phyloP scores from a whole-genome alignment of 1,140 invertebrate species.

The Phocides pigmalion region DNA sequence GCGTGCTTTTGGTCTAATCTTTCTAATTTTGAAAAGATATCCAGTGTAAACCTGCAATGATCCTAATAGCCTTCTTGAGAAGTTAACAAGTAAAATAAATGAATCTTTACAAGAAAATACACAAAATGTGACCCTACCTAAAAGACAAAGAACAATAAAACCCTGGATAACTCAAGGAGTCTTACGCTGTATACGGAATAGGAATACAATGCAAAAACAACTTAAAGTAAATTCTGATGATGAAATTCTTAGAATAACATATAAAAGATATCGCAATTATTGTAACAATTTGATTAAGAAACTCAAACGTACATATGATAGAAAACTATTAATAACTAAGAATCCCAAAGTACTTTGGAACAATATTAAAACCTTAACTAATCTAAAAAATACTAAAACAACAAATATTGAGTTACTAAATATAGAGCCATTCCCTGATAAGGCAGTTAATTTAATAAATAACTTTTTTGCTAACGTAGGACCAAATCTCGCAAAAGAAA shows the following conservation, averaged over 20 bases:
- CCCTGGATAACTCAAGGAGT: neutral
- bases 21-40: too few relatives aligned
- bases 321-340: neutral
- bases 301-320: neutral
- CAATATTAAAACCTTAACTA: neutral
- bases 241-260: neutral
- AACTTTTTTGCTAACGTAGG: neutral
- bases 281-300: neutral
- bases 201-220: neutral
- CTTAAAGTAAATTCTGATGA: neutral
- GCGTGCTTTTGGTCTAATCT: too few relatives aligned
- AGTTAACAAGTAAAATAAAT: too few relatives aligned
- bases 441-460: neutral
- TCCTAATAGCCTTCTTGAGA: too few relatives aligned
- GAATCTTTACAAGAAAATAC: neutral
- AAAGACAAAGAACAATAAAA: neutral
- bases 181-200: neutral
- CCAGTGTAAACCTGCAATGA: too few relatives aligned
- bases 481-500: neutral
- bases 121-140: neutral
- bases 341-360: neutral
- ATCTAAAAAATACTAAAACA: neutral
- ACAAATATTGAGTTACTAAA: neutral
- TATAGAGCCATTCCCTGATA: neutral
- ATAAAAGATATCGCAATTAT: neutral